Conservation (phyloP, 2,888 invertebrate genomes). For the Drosophila robusta region DNA sequence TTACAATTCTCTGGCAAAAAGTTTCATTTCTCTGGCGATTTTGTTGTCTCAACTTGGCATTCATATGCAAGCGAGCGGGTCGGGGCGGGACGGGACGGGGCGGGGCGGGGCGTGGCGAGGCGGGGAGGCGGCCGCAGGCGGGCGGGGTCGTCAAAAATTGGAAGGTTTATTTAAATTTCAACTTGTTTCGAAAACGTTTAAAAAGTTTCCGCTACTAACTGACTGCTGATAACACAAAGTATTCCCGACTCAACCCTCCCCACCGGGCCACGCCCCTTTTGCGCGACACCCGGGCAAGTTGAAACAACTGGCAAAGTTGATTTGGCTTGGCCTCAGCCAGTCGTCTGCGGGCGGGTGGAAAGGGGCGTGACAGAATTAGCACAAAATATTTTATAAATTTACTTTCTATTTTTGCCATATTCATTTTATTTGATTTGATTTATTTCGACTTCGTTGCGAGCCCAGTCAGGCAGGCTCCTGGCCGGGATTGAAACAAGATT, state of each 20-base stretch:
- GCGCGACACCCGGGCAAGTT: slow-evolving; percentile 32
- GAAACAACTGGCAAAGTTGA: slow-evolving; percentile 65
- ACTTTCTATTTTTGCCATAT: slow-evolving; percentile 13
- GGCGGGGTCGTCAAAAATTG: slow-evolving; percentile 70
- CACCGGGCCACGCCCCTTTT: neutral
- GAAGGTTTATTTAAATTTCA: slow-evolving; percentile 78
- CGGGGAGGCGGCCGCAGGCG: slow-evolving; percentile 7
- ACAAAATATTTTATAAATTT: slow-evolving; percentile 60
- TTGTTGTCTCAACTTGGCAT: slow-evolving; percentile 73
- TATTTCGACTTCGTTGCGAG: neutral
- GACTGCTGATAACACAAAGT: slow-evolving; percentile 77
- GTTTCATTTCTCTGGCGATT: slow-evolving; percentile 73
- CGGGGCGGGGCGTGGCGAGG: neutral
- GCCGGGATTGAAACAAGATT: slow-evolving; percentile 19
- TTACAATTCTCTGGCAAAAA: slow-evolving; percentile 60
- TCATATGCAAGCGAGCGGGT: slow-evolving; percentile 41
- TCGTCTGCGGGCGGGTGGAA: neutral
- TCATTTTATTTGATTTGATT: slow-evolving; percentile 28
- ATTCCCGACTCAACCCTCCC: slow-evolving; percentile 33
- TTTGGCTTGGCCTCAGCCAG: slow-evolving; percentile 39
- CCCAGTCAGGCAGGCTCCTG: neutral
- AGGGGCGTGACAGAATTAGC: slow-evolving; percentile 67
- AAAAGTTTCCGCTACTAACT: slow-evolving; percentile 79
- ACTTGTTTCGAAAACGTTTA: slow-evolving; percentile 79
- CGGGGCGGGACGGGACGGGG: too few relatives aligned